Conservation (phyloP, 2,113 vertebrate species). For the Climacteris rufus region DNA sequence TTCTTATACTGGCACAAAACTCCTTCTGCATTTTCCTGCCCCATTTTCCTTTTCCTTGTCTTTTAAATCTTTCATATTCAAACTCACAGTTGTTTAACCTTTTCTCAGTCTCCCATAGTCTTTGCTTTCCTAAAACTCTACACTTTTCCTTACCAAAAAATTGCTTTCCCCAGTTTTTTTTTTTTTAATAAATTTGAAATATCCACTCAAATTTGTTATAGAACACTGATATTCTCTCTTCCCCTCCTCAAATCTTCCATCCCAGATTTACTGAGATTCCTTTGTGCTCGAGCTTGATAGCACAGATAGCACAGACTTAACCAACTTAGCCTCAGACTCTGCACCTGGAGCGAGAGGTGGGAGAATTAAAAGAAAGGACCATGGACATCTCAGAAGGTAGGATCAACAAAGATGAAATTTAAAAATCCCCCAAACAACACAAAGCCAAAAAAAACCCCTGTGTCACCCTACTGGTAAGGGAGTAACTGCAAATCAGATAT, state of each 20-base stretch:
- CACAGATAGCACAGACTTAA: slow-evolving; percentile 69
- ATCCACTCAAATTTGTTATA: slow-evolving; percentile 51
- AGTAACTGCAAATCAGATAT: not conserved
- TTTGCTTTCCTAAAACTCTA: slow-evolving; percentile 3
- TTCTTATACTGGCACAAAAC: not conserved
- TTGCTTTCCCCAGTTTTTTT: not conserved
- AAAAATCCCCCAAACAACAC: not conserved
- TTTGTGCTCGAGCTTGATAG: slow-evolving; percentile 68
- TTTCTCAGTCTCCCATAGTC: not conserved
- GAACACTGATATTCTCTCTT: slow-evolving; percentile 67
- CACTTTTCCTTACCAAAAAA: not conserved
- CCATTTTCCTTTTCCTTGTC: not conserved
- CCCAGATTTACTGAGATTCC: slow-evolving; percentile 70
- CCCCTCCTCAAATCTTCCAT: slow-evolving; percentile 72
- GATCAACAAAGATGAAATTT: slow-evolving; percentile 52
- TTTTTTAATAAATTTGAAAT: not conserved
- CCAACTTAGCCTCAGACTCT: slow-evolving; percentile 69
- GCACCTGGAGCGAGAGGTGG: slow-evolving; percentile 67
- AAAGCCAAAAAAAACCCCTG: not conserved
- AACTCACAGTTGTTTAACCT: not conserved
- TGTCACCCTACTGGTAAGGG: not conserved
- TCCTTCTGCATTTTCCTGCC: slow-evolving; percentile 37
- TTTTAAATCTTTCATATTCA: slow-evolving; percentile 10
- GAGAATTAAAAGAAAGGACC: slow-evolving; percentile 69
- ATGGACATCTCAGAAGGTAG: slow-evolving; percentile 69